Percentiles rank a stretch among this genome's conserved stretches.
Conservation (phyloP, 2,888 invertebrate species). For the Emmelina monodactyla region DNA sequence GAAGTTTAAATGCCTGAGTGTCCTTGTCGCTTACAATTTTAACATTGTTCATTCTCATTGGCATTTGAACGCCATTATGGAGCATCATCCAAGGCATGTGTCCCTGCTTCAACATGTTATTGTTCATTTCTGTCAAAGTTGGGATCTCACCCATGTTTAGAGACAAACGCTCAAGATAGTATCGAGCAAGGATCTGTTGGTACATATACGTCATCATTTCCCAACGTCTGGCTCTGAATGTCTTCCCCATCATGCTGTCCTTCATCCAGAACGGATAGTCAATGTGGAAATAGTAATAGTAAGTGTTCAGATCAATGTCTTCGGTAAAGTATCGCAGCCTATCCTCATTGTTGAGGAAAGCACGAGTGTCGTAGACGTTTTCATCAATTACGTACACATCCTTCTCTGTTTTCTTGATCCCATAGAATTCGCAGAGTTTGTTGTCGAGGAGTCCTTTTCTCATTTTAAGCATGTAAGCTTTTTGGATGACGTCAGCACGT, state of each 20-base stretch:
- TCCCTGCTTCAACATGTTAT: constrained; percentile 48
- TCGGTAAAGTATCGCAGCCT: constrained; percentile 71
- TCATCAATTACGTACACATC: constrained; percentile 69
- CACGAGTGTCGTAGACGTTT: constrained; percentile 69
- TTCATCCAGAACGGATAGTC: constrained; percentile 72
- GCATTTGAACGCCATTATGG: constrained; percentile 63
- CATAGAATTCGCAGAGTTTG: constrained; percentile 60
- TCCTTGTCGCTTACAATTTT: constrained; percentile 33
- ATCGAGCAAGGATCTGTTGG: constrained; percentile 72
- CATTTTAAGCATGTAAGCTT: constrained; percentile 59
- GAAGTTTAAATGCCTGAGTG: constrained; percentile 28
- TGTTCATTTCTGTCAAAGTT: constrained; percentile 54
- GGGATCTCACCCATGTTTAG: constrained; percentile 51
- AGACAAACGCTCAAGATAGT: constrained; percentile 60
- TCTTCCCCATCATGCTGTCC: constrained; percentile 29
- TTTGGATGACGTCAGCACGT: constrained; percentile 70
- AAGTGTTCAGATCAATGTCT: constrained; percentile 70
- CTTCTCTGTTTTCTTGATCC: constrained; percentile 54
- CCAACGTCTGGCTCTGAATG: constrained; percentile 32
- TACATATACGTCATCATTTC: constrained; percentile 68
- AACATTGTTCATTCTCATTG: constrained; percentile 55
- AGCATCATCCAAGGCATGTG: constrained; percentile 66
- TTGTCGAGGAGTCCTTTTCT: constrained; percentile 46
- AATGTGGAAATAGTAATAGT: constrained; percentile 68
- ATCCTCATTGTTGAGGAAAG: constrained; percentile 60